Conservation (phyloP, 1,140 invertebrate genomes). For the Brachionus paranguensis region DNA sequence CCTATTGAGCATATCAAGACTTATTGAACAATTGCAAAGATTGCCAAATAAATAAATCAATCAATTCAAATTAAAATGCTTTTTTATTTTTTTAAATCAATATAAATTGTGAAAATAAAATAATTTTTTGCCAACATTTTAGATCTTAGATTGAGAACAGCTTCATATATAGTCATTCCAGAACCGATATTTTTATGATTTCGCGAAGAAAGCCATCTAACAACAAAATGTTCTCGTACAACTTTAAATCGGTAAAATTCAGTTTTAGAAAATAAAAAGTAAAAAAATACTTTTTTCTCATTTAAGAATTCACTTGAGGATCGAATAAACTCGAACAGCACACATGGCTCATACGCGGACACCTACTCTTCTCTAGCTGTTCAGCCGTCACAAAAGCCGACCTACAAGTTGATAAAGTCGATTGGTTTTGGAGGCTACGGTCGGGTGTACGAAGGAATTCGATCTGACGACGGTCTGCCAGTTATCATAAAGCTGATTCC, state of each 20-base stretch:
- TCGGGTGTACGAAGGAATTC: constrained; percentile 4
- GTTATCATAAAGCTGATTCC: constrained; percentile 36
- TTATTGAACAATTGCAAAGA: background rate
- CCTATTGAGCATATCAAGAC: background rate
- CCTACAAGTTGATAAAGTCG: constrained; percentile 28
- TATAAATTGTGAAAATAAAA: background rate
- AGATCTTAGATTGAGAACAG: background rate
- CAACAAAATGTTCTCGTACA: background rate
- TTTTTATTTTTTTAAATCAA: background rate
- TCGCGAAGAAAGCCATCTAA: background rate
- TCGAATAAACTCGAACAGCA: constrained; percentile 28
- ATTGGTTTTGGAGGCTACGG: constrained; percentile 38
- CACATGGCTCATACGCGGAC: constrained; percentile 30
- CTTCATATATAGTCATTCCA: background rate
- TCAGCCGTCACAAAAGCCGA: background rate
- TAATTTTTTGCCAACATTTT: background rate
- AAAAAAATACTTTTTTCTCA: background rate
- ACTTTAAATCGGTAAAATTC: constrained; percentile 22
- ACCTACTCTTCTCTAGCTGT: constrained; percentile 11
- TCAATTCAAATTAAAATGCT: constrained; percentile 2
- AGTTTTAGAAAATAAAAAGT: background rate
- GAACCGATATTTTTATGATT: constrained; percentile 19
- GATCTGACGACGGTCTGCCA: constrained; percentile 14
- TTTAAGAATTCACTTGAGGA: constrained; percentile 23
- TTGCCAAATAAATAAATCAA: background rate